Evolutionary conservation across 1,140 invertebrate species (phyloP), one percentile per base, ranked within the genome.

Genomic region (Myzus persicae): DNA sequence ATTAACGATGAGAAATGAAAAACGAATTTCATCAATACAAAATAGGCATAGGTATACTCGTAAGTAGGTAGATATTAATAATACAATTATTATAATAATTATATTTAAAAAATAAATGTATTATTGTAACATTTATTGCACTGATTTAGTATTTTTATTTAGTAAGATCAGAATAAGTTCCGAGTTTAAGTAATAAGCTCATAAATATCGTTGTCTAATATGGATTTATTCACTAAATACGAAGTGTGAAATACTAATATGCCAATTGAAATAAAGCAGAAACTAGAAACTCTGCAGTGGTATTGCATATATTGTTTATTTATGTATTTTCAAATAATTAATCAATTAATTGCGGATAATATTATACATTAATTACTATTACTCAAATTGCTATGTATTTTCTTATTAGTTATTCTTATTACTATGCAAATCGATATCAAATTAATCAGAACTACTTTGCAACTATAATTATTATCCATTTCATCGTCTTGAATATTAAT

Each of bases 311-410:
- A 20, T 76, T 76, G 5, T 36, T n/a, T 76, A 36, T 76, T n/a
- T 5, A n/a, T 18, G n/a, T n/a, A 76, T 9, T 67, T 67, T 76
- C 3, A n/a, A 18, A n/a, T 18, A 67, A n/a, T n/a, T 18, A 67
- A 67, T 76, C 20, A 3, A 67, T 31, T 14, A 4, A 67, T 31
- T 31, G 31, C 4, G 31, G 4, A 67, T 67, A 26, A 59, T 59
- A 67, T 67, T n/a, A 67, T n/a, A 76, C 59, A 76, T 67, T 67
- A 67, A 67, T 67, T 67, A n/a, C n/a, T 76, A n/a, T 76, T n/a
- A n/a, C 31, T 76, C 31, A 2, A 76, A 76, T 76, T 18, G 5
- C 14, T 18, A 76, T 76, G 4, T 67, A 67, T n/a, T 67, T 2
- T 76, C 59, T n/a, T n/a, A 76, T 76, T n/a, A 31, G 59, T n/a